Evolutionary conservation across 2,113 vertebrate genomes (phyloP).

Genomic region (Dendrocopos noguchii): DNA sequence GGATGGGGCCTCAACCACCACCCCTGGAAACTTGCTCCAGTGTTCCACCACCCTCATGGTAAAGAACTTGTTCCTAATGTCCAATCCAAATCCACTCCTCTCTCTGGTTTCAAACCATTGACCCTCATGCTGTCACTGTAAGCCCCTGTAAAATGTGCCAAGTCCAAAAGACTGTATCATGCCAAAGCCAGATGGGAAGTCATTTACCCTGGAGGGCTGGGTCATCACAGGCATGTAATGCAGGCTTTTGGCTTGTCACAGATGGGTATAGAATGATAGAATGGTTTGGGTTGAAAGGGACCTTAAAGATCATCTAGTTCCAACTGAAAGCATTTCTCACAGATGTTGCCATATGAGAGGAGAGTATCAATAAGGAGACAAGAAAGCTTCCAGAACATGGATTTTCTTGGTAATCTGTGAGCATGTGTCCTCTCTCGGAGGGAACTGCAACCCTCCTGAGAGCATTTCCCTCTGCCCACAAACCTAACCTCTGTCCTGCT

Average conservation of each 20-base stretch:
- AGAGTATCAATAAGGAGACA: not conserved
- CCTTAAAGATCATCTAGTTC: too few species aligned
- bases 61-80: too few species aligned
- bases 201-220: not conserved
- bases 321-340: not conserved
- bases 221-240: not conserved
- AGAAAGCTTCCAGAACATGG: not conserved
- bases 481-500: constrained; percentile 44
- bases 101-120: too few species aligned
- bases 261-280: too few species aligned
- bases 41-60: too few species aligned
- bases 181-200: not conserved
- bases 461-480: constrained; percentile 26
- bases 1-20: too few species aligned
- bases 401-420: not conserved
- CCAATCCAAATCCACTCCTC: too few species aligned
- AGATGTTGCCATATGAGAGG: not conserved
- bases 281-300: too few species aligned
- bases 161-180: not conserved
- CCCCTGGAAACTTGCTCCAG: too few species aligned
- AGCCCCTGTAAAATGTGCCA: not conserved
- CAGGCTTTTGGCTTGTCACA: not conserved
- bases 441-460: not conserved
- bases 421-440: not conserved
- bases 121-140: too few species aligned